Base-by-base conservation (phyloP, 2,797 vertebrate genomes). In the Poeciliopsis gracilis region DNA sequence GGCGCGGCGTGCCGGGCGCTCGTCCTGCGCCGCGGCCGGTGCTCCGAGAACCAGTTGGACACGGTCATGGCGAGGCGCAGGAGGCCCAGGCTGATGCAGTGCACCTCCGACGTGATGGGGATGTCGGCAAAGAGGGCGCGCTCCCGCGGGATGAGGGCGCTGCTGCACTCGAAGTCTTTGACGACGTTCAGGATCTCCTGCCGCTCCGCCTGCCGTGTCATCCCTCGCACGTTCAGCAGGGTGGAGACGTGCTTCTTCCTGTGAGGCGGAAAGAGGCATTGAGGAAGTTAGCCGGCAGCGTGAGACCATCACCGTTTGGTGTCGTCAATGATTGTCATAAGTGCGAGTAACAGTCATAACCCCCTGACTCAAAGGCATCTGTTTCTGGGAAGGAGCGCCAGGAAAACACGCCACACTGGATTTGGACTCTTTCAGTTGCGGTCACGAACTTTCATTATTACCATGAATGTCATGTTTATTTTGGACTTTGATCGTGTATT, bases 111-210 rank as follows among this genome's bases (percentile, higher is more conserved):
- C 9, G 96, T 93, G 63, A 96, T 93, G 0, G 96, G 88, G 81
- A 98, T 96, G 87, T 98, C 97, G 0, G 96, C 89, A 77, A 98
- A 98, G 73, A 98, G 95, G 49, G 95, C 93, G 0, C 76, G 95
- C 59, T 96, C 93, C 15, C 96, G 92, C 33, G 94, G 84, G 8
- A 93, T 81, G 0, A 87, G 86, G 30, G 70, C 53, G 0, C 55
- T 90, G 55, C 84, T 91, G 87, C 91, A 92, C 73, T 97, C 96
- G 86, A 97, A 93, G 87, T 97, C 96, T 86, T 94, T 95, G 73
- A 98, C 94, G 0, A 97, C 93, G 0, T 96, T 97, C 88, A 98
- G 93, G 87, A 99, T 97, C 95, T 96, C 96, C 53, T 97, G 97
- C 0, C 97, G 96, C 20, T 96, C 94, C 0, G 93, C 88, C 18